Conservation (phyloP, 2,888 invertebrate species). For the Acanthosoma haemorrhoidale region DNA sequence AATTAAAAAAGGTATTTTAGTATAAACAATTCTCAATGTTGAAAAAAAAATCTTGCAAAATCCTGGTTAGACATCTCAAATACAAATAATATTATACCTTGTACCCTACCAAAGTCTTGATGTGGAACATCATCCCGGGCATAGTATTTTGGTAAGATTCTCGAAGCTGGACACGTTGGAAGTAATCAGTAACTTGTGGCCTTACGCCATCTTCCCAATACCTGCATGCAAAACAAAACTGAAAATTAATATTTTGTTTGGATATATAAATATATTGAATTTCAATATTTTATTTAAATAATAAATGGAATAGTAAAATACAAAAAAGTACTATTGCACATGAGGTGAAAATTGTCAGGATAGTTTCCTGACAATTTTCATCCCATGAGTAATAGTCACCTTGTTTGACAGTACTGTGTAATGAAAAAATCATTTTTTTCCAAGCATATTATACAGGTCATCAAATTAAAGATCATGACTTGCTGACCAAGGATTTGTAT, state of each 20-base stretch:
- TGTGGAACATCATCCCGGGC: conserved; percentile 56
- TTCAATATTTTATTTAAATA: too few species aligned
- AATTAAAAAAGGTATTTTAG: too few species aligned
- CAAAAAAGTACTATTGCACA: neutral
- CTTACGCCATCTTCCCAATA: conserved; percentile 62
- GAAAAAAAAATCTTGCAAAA: neutral
- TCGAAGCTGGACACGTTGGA: conserved; percentile 56
- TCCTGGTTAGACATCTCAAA: neutral
- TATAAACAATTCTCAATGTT: too few species aligned
- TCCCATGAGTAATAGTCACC: too few species aligned
- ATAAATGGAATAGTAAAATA: too few species aligned
- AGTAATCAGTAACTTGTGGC: conserved; percentile 59
- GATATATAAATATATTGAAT: neutral
- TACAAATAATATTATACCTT: conserved; percentile 15
- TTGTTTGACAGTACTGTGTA: too few species aligned
- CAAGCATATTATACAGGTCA: too few species aligned
- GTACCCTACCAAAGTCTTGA: conserved; percentile 48
- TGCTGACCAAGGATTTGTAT: too few species aligned
- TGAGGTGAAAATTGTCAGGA: too few species aligned
- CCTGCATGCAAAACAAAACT: too few species aligned
- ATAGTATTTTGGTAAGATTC: conserved; percentile 62
- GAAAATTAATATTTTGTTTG: neutral
- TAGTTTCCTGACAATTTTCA: neutral
- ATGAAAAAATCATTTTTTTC: too few species aligned
- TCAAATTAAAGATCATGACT: too few species aligned